A percentile compares a stretch with the other conserved stretches of the same genome.
phyloP scores from a whole-genome alignment of 2,888 invertebrate species.

The Drosophila kambysellisi region DNA sequence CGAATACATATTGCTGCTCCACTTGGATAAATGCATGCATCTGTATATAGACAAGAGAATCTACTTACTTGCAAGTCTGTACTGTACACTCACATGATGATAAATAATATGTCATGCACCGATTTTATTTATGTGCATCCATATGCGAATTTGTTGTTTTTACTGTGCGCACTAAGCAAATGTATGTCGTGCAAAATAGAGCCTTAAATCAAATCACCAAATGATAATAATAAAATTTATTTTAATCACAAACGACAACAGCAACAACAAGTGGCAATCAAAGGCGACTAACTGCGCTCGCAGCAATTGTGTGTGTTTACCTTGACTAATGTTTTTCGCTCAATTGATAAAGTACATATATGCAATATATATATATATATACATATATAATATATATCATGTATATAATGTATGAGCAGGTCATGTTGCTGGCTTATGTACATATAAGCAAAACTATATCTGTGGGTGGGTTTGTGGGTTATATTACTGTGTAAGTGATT shows the following conservation, averaged over 20 bases:
- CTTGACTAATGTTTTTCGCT: conserved; percentile 7
- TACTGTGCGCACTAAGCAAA: conserved; percentile 36
- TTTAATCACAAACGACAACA: conserved; percentile 45
- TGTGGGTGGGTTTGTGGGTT: conserved; percentile 4
- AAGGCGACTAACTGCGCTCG: not conserved
- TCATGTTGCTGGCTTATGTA: conserved; percentile 9
- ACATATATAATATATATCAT: not conserved
- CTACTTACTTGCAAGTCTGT: conserved; percentile 6
- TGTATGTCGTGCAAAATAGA: conserved; percentile 67
- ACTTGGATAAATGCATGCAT: not conserved
- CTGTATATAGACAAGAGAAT: conserved; percentile 18
- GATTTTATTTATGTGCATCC: conserved; percentile 5
- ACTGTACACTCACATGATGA: not conserved
- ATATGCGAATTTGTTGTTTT: conserved; percentile 29
- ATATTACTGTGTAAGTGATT: conserved; percentile 36
- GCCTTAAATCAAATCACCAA: conserved; percentile 81
- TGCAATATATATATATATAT: not conserved
- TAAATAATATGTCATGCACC: conserved; percentile 1
- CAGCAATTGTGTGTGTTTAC: conserved; percentile 9
- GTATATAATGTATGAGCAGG: conserved; percentile 13
- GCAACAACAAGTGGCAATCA: conserved; percentile 15
- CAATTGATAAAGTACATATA: conserved; percentile 28
- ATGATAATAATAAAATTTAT: conserved; percentile 74
- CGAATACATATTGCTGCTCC: not conserved
- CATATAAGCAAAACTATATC: not conserved